A percentile compares a stretch with the other conserved stretches of the same genome.
Evolutionary conservation across 2,797 vertebrate genomes (phyloP).

Genomic region (Macropodus opercularis): DNA sequence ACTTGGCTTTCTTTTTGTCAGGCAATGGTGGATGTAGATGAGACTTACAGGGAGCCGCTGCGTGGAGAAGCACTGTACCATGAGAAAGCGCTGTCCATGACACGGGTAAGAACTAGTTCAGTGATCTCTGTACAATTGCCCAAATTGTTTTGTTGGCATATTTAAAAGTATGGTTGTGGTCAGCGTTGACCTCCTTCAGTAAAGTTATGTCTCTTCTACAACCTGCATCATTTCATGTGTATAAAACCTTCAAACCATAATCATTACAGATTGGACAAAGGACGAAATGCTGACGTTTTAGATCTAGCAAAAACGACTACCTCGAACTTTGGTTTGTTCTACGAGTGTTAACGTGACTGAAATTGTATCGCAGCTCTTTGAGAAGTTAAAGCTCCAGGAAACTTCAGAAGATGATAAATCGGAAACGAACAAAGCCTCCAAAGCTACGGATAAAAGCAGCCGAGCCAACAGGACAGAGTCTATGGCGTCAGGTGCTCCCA

Average conservation of each 20-base stretch:
- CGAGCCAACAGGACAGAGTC: slow-evolving; percentile 9
- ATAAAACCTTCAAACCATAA: too few species aligned
- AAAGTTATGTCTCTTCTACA: too few species aligned
- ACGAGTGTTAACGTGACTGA: background rate
- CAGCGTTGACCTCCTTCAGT: background rate
- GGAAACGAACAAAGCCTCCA: slow-evolving; percentile 51
- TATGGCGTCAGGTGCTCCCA: background rate
- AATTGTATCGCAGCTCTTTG: slow-evolving; percentile 86
- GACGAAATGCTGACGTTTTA: too few species aligned
- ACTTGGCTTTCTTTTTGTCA: slow-evolving; percentile 49
- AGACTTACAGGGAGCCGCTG: slow-evolving; percentile 94
- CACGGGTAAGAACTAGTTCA: slow-evolving; percentile 79
- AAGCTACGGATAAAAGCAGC: slow-evolving; percentile 4
- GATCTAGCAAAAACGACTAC: background rate
- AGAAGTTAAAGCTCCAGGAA: slow-evolving; percentile 91
- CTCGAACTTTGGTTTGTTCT: background rate
- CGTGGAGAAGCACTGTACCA: slow-evolving; percentile 91
- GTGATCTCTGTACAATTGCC: background rate
- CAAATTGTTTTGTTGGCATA: background rate
- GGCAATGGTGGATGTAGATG: slow-evolving; percentile 98
- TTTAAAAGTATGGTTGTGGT: background rate
- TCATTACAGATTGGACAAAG: too few species aligned
- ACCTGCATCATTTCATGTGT: background rate
- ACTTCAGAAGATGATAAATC: slow-evolving; percentile 67
- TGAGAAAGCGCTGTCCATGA: slow-evolving; percentile 91